Conservation (phyloP, 2,888 invertebrate genomes). For the Epirrita christyi region DNA sequence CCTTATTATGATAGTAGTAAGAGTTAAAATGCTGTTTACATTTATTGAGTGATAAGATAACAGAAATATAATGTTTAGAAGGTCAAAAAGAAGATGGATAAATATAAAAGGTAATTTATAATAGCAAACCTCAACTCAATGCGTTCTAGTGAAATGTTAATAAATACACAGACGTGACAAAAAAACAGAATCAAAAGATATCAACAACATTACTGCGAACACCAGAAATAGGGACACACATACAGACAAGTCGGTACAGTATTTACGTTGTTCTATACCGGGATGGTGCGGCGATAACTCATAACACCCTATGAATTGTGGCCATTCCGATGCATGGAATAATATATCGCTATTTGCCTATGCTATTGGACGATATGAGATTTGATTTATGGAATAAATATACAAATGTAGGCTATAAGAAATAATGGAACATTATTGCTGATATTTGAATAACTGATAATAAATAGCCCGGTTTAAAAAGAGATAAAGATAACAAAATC, state of each 20-base stretch:
- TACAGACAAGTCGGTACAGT: conserved; percentile 27
- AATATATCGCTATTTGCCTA: conserved; percentile 27
- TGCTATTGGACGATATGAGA: conserved; percentile 25
- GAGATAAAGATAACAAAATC: too few relatives aligned
- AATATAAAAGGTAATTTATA: too few relatives aligned
- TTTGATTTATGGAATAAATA: conserved; percentile 26
- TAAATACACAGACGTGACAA: background rate
- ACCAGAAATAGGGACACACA: conserved; percentile 20
- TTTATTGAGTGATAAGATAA: too few relatives aligned
- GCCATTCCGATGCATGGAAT: conserved; percentile 30
- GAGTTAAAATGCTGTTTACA: too few relatives aligned
- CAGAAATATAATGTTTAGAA: too few relatives aligned
- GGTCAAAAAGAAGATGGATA: too few relatives aligned
- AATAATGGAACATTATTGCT: conserved; percentile 31
- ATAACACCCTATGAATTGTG: conserved; percentile 31
- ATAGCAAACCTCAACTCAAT: background rate
- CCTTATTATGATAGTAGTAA: background rate
- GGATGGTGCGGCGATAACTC: conserved; percentile 34
- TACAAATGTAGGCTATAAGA: conserved; percentile 40
- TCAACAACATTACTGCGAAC: conserved; percentile 10
- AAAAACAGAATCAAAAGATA: conserved; percentile 6
- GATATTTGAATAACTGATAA: background rate
- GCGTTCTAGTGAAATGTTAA: background rate
- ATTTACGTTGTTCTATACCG: conserved; percentile 38
- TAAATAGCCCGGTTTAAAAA: too few relatives aligned